A percentile compares a stretch with the other conserved stretches of the same genome.
phyloP scores from a whole-genome alignment of 2,797 vertebrate genomes.

The Sebastes iracundus region DNA sequence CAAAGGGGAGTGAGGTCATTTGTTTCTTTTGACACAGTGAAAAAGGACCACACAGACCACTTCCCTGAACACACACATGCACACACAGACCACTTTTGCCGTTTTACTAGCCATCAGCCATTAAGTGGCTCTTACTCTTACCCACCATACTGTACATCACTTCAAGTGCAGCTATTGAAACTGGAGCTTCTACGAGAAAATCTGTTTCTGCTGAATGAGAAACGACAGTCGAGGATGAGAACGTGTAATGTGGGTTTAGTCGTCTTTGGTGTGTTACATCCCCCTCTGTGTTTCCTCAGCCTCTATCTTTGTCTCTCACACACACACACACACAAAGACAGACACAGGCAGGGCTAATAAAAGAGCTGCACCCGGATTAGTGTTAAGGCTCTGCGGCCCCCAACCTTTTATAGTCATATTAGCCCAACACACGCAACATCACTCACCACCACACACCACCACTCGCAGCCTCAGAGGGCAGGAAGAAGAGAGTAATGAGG shows the following conservation, averaged over 20 bases:
- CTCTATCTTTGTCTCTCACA: constrained; percentile 29
- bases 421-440: constrained; percentile 73
- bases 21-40: constrained; percentile 61
- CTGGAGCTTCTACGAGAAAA: neutral
- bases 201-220: constrained; percentile 5
- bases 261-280: neutral
- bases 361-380: constrained; percentile 72
- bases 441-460: constrained; percentile 57
- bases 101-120: neutral
- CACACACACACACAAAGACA: constrained; percentile 42
- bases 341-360: constrained; percentile 68
- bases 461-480: constrained; percentile 41
- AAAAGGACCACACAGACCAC: constrained; percentile 38
- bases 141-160: neutral
- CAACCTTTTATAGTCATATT: constrained; percentile 80
- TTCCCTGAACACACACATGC: constrained; percentile 36
- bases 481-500: constrained; percentile 37
- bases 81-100: constrained; percentile 18
- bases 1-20: constrained; percentile 60
- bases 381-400: constrained; percentile 61
- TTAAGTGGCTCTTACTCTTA: constrained; percentile 12
- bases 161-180: neutral
- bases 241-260: constrained; percentile 14
- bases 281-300: constrained; percentile 13
- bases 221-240: neutral